These are phyloP conservation scores for Nettapus auritus DNA, from an alignment of 2,113 vertebrate genomes.

Conservation along the genomic window DNA sequence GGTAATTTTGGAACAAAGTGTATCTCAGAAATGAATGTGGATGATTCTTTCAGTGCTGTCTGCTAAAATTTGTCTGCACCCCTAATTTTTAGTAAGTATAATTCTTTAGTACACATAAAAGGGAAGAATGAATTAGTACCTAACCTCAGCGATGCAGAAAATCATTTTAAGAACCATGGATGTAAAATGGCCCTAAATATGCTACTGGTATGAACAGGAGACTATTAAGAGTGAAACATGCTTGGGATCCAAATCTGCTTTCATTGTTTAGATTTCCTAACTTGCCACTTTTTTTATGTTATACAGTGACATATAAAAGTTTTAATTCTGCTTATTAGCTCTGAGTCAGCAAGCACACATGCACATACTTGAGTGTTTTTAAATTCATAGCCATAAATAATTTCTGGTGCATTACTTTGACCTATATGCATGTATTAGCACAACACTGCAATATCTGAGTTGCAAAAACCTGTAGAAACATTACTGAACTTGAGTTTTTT, in stretches of 20 bases:
- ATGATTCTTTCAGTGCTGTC: not conserved
- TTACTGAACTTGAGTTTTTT: not conserved
- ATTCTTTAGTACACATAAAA: not conserved
- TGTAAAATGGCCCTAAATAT: not conserved
- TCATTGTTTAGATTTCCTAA: not conserved
- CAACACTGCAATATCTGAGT: not conserved
- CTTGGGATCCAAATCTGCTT: not conserved
- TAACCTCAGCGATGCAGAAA: not conserved
- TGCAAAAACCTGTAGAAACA: not conserved
- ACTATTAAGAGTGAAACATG: not conserved
- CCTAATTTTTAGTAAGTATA: not conserved
- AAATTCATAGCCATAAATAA: not conserved
- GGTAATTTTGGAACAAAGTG: not conserved
- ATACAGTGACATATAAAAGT: not conserved
- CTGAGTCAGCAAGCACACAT: not conserved
- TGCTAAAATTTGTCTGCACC: not conserved
- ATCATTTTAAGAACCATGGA: not conserved
- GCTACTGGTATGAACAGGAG: not conserved
- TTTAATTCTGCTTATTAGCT: not conserved
- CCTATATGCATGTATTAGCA: not conserved
- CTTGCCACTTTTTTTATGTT: not conserved
- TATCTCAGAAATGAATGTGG: not conserved
- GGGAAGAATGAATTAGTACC: not conserved
- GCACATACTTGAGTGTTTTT: not conserved
- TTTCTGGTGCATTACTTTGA: not conserved